Base-by-base conservation (phyloP, 1,140 invertebrate species). In the Drosophila auraria region DNA sequence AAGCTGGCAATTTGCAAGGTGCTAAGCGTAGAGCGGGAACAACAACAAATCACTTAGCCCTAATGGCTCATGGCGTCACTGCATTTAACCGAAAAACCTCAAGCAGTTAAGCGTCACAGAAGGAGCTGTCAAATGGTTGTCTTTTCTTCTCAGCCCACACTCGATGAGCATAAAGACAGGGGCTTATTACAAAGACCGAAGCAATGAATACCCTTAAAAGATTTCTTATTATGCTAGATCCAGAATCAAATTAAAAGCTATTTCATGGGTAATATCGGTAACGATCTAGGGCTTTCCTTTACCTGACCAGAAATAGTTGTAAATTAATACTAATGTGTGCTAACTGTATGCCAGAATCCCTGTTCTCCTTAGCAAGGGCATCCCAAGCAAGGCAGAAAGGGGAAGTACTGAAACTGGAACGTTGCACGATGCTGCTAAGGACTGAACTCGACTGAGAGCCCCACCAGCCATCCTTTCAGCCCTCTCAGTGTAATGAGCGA, bases 21-120 rank as follows among this genome's bases (percentile, higher is more conserved):
- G 84, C 82, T 82, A 75, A 56, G 38, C 54, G 54, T 33, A 44
- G 60, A 65, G 54, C 14, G 59, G 54, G 40, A 80, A 91, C 82
- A 90, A 90, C 80, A 90, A 86, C 86, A 90, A 90, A 86, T 90
- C 86, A 90, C 86, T 90, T 90, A 90, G 86, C 86, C 86, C 78
- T 90, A 90, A 90, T 90, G 87, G 86, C 86, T 89, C 84, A 77
- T 86, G 86, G 44, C 42, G 44, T 36, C 53, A 58, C 72, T 78
- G 86, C 86, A 90, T 90, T 90, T 90, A 90, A 90, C 86, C 86
- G 49, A 81, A 91, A 89, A 90, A 89, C 82, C 86, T 82, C 87
- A 90, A 90, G 86, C 86, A 82, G 82, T 90, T 90, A 90, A 90
- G 59, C 75, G 45, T 40, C 71, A 61, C 36, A 56, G 61, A 69